phyloP scores from a whole-genome alignment of 2,797 vertebrate species.

The Nannoperca obscura region DNA sequence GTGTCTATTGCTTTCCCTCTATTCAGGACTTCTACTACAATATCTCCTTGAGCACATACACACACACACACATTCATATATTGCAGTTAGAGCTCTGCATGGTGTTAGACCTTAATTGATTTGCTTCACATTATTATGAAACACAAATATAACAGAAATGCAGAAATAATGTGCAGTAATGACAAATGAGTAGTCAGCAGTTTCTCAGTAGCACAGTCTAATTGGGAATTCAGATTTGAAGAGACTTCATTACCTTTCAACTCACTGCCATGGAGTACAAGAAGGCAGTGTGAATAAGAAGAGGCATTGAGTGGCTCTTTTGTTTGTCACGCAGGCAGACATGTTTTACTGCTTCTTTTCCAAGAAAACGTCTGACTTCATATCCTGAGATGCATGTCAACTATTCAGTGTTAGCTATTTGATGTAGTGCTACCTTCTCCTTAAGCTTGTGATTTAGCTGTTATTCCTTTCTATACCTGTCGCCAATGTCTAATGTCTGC shows the following conservation, averaged over 20 bases:
- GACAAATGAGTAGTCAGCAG: constrained; percentile 36
- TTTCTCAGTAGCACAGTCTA: constrained; percentile 32
- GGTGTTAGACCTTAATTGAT: constrained; percentile 6
- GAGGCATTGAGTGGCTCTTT: constrained; percentile 17
- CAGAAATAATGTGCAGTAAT: constrained; percentile 27
- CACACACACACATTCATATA: background rate
- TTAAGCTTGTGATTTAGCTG: background rate
- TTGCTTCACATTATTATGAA: constrained; percentile 3
- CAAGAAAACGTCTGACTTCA: constrained; percentile 43
- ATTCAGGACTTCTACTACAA: background rate
- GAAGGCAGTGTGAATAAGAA: constrained; percentile 37
- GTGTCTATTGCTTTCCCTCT: background rate
- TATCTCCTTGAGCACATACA: background rate
- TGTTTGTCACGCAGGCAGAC: constrained; percentile 16
- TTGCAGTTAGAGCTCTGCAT: background rate
- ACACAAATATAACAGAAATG: constrained; percentile 37
- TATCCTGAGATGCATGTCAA: constrained; percentile 15
- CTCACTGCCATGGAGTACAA: constrained; percentile 7
- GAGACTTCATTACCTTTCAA: constrained; percentile 49
- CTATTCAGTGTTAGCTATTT: constrained; percentile 4
- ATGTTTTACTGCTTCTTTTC: constrained; percentile 20
- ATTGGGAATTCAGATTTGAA: constrained; percentile 61
- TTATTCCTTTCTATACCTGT: background rate
- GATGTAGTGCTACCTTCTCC: constrained; percentile 5
- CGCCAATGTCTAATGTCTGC: background rate